A percentile compares a stretch with the other conserved stretches of the same genome.
Evolutionary conservation across 2,113 vertebrate species (phyloP).

Genomic region (Otolemur garnettii): DNA sequence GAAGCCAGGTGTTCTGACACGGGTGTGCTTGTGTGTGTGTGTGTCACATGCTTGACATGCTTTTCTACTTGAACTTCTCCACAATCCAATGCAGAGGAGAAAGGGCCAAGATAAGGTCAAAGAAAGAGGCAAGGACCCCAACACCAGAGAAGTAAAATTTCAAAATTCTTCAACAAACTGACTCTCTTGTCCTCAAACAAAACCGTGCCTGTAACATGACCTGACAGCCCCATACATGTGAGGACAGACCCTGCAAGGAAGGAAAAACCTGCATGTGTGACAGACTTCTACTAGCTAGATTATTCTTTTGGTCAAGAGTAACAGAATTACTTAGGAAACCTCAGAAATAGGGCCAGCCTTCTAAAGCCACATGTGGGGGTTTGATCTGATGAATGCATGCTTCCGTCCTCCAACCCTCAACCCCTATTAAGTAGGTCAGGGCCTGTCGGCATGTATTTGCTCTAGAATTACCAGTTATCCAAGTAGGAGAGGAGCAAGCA

Average conservation of each 20-base stretch:
- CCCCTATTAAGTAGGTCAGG: too few relatives aligned
- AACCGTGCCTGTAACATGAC: neutral
- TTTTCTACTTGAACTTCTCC: conserved; percentile 14
- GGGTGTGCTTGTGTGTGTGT: neutral
- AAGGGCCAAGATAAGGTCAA: neutral
- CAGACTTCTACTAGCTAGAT: neutral
- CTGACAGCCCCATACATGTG: neutral
- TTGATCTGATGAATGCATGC: too few relatives aligned
- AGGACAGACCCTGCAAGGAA: neutral
- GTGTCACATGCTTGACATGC: neutral
- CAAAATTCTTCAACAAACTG: neutral
- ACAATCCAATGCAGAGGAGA: neutral
- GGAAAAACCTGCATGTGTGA: neutral
- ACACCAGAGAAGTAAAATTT: neutral
- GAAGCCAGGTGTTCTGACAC: neutral
- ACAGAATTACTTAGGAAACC: neutral
- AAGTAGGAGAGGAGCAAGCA: too few relatives aligned
- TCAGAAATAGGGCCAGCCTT: neutral
- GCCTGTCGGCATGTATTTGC: too few relatives aligned
- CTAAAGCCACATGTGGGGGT: neutral
- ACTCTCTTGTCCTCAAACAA: neutral
- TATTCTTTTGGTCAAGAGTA: neutral
- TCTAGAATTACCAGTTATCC: too few relatives aligned
- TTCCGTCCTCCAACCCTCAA: too few relatives aligned
- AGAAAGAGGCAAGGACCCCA: neutral